Evolutionary conservation across 2,113 vertebrate species (phyloP), one percentile per base, ranked within the genome.

Genomic region (Sminthopsis crassicaudata): DNA sequence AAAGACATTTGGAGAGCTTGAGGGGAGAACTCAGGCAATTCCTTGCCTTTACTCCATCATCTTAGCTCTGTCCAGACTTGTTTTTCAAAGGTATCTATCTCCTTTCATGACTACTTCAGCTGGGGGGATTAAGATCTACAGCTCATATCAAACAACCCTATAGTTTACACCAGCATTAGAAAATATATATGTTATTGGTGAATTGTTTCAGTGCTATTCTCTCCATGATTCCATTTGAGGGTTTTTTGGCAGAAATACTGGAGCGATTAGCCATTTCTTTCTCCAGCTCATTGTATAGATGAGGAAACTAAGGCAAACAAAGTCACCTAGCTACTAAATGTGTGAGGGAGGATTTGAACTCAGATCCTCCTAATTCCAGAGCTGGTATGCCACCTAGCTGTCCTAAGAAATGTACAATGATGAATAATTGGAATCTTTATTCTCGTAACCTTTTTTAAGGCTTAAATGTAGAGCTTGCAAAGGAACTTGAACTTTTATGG

Each of bases 101-200:
- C 19, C 19, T 22, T 90, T 12, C 93, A 51, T 84, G 60, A 36
- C 14, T 92, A 91, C 89, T 97, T 95, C 91, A 95, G 92, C 91
- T 96, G 92, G n/a, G 67, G 90, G 91, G 92, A 92, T 96, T 60
- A 90, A 8, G 55, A 42, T 89, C 42, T 51, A 92, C 19, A 91
- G 57, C 76, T 91, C 94, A 90, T 91, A 92, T 48, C 36, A 90
- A 94, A 95, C 8, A 93, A 60, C 30, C 95, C 90, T 93, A 92
- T 23, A 88, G 23, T 48, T 95, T 95, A 53, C 94, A 91, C 84
- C 89, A 92, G 92, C 92, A 23, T 84, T 42, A 42, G n/a, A 19
- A 84, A 42, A 84, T 42, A 19, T 67, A 36, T 16, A 22, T 67
- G 12, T 67, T 36, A 0, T 60, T 57, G 26, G 12, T 30, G 27